phyloP scores from a whole-genome alignment of 2,888 invertebrate genomes.

The Drosophila austrosaltans region DNA sequence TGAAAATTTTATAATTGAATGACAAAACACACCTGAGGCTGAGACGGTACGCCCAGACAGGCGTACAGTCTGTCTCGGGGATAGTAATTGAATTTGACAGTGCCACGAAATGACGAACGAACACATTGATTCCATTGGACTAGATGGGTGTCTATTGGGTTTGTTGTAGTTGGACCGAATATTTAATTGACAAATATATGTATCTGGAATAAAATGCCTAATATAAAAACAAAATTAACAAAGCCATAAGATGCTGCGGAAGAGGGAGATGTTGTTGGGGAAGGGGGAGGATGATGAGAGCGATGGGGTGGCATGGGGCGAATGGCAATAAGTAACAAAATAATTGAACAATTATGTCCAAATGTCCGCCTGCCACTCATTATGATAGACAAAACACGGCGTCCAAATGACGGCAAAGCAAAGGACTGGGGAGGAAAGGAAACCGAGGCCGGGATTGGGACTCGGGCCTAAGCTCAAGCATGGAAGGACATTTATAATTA shows the following conservation, averaged over 20 bases:
- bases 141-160: slow-evolving; percentile 9
- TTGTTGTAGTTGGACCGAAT: slow-evolving; percentile 35
- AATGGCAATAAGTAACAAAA: slow-evolving; percentile 72
- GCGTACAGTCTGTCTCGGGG: not conserved
- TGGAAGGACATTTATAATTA: slow-evolving; percentile 81
- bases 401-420: slow-evolving; percentile 40
- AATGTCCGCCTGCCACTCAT: slow-evolving; percentile 81
- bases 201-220: slow-evolving; percentile 33
- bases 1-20: slow-evolving; percentile 81
- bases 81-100: slow-evolving; percentile 66
- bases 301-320: not conserved
- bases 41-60: slow-evolving; percentile 31
- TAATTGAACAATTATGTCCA: slow-evolving; percentile 83
- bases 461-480: slow-evolving; percentile 58
- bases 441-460: slow-evolving; percentile 24
- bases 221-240: slow-evolving; percentile 31
- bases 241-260: slow-evolving; percentile 9
- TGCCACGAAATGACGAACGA: slow-evolving; percentile 43
- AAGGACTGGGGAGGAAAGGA: not conserved
- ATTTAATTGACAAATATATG: slow-evolving; percentile 58
- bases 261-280: not conserved
- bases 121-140: slow-evolving; percentile 37
- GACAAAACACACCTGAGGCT: slow-evolving; percentile 78
- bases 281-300: slow-evolving; percentile 5
- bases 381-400: slow-evolving; percentile 77